Percentiles rank a stretch among this genome's conserved stretches.
Conservation (phyloP, 2,113 vertebrate species). For the Microtus montanus region DNA sequence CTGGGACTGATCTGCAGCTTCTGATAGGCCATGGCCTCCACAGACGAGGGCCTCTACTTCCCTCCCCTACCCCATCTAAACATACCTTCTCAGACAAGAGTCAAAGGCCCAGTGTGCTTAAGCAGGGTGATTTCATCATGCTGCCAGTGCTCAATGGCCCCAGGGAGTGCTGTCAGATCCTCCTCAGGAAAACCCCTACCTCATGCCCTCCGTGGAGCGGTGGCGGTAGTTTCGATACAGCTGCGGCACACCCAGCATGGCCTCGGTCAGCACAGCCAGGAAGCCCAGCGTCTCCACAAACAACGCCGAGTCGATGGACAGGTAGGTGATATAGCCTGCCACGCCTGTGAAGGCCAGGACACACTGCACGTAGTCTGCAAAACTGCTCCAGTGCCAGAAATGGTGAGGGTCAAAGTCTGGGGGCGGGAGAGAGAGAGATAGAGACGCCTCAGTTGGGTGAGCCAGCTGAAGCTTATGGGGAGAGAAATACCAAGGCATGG, state of each 20-base stretch:
- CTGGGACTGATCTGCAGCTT: background rate
- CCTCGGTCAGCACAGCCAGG: slow-evolving; percentile 95
- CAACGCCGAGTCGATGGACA: slow-evolving; percentile 92
- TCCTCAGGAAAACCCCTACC: slow-evolving; percentile 82
- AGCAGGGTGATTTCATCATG: background rate
- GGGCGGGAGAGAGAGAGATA: slow-evolving; percentile 45
- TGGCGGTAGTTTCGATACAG: slow-evolving; percentile 96
- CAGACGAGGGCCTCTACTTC: background rate
- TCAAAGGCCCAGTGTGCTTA: background rate
- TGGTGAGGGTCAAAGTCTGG: slow-evolving; percentile 95
- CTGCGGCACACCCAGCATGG: slow-evolving; percentile 95
- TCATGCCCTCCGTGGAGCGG: slow-evolving; percentile 98
- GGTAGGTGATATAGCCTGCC: slow-evolving; percentile 94
- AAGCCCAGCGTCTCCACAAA: slow-evolving; percentile 97
- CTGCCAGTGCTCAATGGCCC: too few species aligned
- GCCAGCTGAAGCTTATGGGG: background rate
- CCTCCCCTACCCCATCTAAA: accelerated
- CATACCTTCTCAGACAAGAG: background rate
- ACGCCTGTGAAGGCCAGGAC: slow-evolving; percentile 93
- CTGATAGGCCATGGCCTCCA: background rate
- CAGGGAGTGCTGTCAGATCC: background rate
- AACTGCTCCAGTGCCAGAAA: slow-evolving; percentile 98
- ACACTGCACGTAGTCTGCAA: slow-evolving; percentile 95
- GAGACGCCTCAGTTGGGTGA: background rate
- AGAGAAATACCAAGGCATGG: background rate